phyloP scores from a whole-genome alignment of 2,113 vertebrate genomes.

The Gadus chalcogrammus region DNA sequence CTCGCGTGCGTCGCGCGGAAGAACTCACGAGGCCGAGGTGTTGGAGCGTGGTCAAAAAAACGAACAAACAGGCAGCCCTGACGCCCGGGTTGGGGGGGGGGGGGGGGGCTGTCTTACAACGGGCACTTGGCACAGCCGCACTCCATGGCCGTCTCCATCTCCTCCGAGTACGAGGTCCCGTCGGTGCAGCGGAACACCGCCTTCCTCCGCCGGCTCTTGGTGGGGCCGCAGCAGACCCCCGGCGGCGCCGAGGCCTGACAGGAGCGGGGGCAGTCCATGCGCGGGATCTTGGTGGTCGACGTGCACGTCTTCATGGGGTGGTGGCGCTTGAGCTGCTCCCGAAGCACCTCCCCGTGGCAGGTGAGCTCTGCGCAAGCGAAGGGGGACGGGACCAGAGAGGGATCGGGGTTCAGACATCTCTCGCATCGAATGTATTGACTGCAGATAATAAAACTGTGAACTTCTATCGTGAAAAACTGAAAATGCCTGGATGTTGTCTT shows the following conservation, averaged over 20 bases:
- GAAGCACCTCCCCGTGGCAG: conserved; percentile 85
- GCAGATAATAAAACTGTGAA: too few relatives aligned
- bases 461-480: too few relatives aligned
- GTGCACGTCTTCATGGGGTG: conserved; percentile 81
- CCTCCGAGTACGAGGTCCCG: conserved; percentile 87
- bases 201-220: conserved; percentile 87
- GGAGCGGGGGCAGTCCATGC: conserved; percentile 80
- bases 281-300: conserved; percentile 79
- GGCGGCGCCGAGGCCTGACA: conserved; percentile 66
- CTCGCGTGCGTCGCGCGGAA: background rate
- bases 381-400: background rate
- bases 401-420: background rate
- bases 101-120: conserved; percentile 60
- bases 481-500: too few relatives aligned
- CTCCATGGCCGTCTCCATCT: conserved; percentile 88
- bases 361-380: conserved; percentile 70
- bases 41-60: conserved; percentile 25
- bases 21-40: conserved; percentile 40
- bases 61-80: background rate
- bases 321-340: conserved; percentile 86
- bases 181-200: conserved; percentile 89
- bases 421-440: too few relatives aligned
- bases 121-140: conserved; percentile 88
- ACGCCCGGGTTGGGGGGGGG: too few relatives aligned
- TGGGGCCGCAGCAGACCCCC: conserved; percentile 84